These are phyloP conservation scores for Creontiades dilutus DNA, from an alignment of 2,888 invertebrate species.

Conservation along the genomic window DNA sequence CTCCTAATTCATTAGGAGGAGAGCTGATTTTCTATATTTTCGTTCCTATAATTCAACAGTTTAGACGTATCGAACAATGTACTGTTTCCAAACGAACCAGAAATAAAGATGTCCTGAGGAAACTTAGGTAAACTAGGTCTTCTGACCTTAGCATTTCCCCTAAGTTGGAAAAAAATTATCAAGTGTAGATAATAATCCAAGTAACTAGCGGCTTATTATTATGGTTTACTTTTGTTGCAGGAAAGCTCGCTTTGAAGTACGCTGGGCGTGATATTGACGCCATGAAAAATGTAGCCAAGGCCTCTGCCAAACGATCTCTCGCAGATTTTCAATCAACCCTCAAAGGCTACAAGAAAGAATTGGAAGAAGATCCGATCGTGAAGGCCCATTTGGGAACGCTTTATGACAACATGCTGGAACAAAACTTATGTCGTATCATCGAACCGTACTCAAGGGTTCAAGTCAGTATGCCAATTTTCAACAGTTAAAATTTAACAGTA, in stretches of 20 bases:
- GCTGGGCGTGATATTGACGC: conserved; percentile 97
- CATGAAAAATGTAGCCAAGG: conserved; percentile 97
- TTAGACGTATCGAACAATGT: no score
- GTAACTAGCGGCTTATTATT: not conserved
- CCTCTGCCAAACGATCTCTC: conserved; percentile 96
- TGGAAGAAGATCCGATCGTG: conserved; percentile 97
- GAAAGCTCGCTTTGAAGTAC: conserved; percentile 96
- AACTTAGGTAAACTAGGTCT: no score
- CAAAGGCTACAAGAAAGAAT: conserved; percentile 90
- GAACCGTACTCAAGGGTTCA: conserved; percentile 99
- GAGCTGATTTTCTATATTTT: no score
- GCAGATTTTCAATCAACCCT: conserved; percentile 97
- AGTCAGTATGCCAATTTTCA: conserved; percentile 76
- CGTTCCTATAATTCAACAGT: no score
- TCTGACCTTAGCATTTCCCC: no score
- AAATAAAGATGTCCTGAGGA: no score
- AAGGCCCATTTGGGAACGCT: conserved; percentile 97
- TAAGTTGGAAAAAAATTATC: no score
- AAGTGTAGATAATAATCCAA: no score
- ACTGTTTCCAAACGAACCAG: no score
- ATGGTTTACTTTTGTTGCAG: not conserved
- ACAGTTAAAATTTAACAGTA: no score
- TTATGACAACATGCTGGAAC: conserved; percentile 99
- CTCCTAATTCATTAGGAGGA: no score
- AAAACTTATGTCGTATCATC: conserved; percentile 98